These are phyloP conservation scores for Pediacus dermestoides DNA, from an alignment of 2,888 invertebrate species.

Conservation along the genomic window DNA sequence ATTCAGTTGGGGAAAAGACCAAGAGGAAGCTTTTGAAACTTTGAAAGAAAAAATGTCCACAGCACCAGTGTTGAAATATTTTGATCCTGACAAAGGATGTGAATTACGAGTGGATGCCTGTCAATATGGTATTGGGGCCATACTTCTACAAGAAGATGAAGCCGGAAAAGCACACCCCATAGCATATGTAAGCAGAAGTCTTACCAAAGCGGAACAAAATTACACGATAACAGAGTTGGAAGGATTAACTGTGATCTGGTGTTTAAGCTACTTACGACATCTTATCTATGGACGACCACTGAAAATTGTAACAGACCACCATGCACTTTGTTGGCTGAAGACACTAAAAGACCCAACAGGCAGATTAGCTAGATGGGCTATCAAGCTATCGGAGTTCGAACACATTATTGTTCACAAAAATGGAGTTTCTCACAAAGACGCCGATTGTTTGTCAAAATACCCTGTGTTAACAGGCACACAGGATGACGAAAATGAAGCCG, in stretches of 20 bases:
- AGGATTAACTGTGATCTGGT: conserved; percentile 18
- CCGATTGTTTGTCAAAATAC: conserved; percentile 20
- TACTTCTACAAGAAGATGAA: conserved; percentile 20
- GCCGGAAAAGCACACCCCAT: conserved; percentile 20
- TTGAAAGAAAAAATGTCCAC: conserved; percentile 18
- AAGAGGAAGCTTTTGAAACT: too few species aligned
- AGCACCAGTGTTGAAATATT: conserved; percentile 18
- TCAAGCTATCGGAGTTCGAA: conserved; percentile 12
- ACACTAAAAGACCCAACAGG: conserved; percentile 14
- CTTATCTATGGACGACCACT: conserved; percentile 19
- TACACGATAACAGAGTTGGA: conserved; percentile 20
- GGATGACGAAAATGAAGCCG: conserved; percentile 7
- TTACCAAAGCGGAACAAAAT: conserved; percentile 24
- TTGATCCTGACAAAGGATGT: conserved; percentile 16
- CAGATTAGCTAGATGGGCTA: conserved; percentile 8
- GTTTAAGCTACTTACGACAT: conserved; percentile 21
- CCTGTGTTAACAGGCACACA: conserved; percentile 11
- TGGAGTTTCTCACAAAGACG: conserved; percentile 12
- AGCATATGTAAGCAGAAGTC: conserved; percentile 23
- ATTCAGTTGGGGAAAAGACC: conserved; percentile 12
- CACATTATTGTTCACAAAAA: conserved; percentile 13
- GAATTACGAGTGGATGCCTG: conserved; percentile 22
- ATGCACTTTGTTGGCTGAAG: conserved; percentile 15
- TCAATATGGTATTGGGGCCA: conserved; percentile 17
- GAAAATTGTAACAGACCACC: conserved; percentile 19